Base-by-base conservation (phyloP, 2,113 vertebrate genomes). In the Entosphenus tridentatus region DNA sequence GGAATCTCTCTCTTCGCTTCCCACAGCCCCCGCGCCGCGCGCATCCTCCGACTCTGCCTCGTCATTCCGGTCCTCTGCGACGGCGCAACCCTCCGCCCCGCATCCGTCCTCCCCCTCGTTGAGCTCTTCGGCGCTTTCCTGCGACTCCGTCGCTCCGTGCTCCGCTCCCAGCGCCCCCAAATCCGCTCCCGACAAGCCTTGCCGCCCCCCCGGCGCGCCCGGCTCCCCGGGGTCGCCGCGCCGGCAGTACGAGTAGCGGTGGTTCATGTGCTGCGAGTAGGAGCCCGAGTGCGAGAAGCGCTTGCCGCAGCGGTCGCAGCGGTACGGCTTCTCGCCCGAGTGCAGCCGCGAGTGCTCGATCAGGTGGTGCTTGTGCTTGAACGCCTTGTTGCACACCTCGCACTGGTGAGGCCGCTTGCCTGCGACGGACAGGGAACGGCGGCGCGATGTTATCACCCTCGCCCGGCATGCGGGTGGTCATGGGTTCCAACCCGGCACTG, bases 181-280 rank as follows among this genome's bases (percentile, higher is more conserved):
- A 39, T 39, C 39, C 6, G 39, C 39, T 39, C 39, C 39, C 39
- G 6, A 39, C 39, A 39, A 39, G 39, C 39, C 39, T 39, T 39
- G 39, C 39, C 39, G 39, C 39, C 39, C 39, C 39, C 39, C 39
- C 39, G 39, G 39, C 39, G 39, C 39, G 39, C 39, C 39, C 39
- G 39, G 39, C 39, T 39, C 39, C 39, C 39, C 39, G 39, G 39
- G 39, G 39, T 39, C 39, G 5, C 39, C 39, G 39, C 93, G 79
- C 81, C 96, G 96, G 85, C 93, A 98, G 86, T 98, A 98, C 73
- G 93, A 96, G 81, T 98, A 98, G 77, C 93, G 87, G 84, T 98
- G 93, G 79, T 98, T 98, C 93, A 98, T 98, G 85, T 98, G 93
- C 83, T 98, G 91, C 4, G 91, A 98, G 80, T 98, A 96, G 55